Conservation (phyloP, 2,888 invertebrate genomes). For the Pseudococcus jackbeardsleyi region DNA sequence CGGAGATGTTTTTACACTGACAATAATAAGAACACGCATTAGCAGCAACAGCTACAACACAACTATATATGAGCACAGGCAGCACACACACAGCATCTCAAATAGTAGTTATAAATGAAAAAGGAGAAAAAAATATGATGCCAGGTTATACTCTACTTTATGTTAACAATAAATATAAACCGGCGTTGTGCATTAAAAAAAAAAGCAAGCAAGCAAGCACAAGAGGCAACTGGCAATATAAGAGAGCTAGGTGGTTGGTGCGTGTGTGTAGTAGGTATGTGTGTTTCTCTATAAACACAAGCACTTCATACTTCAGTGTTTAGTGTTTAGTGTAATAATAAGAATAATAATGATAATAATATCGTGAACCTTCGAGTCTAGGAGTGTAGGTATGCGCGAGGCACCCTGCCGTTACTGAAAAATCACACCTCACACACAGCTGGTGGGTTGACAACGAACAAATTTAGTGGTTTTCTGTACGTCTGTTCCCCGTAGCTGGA, state of each 20-base stretch:
- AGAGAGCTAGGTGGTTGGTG: slow-evolving; percentile 38
- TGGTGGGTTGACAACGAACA: slow-evolving; percentile 65
- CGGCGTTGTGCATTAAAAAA: slow-evolving; percentile 54
- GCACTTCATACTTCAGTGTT: slow-evolving; percentile 57
- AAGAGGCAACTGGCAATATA: slow-evolving; percentile 56
- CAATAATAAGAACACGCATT: slow-evolving; percentile 54
- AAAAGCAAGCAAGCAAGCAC: not conserved
- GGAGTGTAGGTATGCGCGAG: slow-evolving; percentile 60
- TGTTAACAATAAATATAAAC: slow-evolving; percentile 61
- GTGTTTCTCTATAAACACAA: slow-evolving; percentile 47
- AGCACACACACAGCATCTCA: slow-evolving; percentile 9
- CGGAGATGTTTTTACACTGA: slow-evolving; percentile 43
- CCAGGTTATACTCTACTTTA: slow-evolving; percentile 63
- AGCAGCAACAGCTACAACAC: slow-evolving; percentile 1
- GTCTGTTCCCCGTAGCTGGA: slow-evolving; percentile 29
- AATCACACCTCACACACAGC: slow-evolving; percentile 65
- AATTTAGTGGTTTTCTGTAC: slow-evolving; percentile 63
- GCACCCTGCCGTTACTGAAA: slow-evolving; percentile 61
- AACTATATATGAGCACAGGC: not conserved
- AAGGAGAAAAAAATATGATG: slow-evolving; percentile 45
- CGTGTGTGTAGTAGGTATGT: slow-evolving; percentile 47
- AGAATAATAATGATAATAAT: slow-evolving; percentile 64
- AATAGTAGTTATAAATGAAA: not conserved
- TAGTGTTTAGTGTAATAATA: slow-evolving; percentile 57
- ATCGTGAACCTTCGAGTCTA: slow-evolving; percentile 63